Evolutionary conservation across 1,140 invertebrate genomes (phyloP), one percentile per base, ranked within the genome.

Genomic region (Whitmania pigra): DNA sequence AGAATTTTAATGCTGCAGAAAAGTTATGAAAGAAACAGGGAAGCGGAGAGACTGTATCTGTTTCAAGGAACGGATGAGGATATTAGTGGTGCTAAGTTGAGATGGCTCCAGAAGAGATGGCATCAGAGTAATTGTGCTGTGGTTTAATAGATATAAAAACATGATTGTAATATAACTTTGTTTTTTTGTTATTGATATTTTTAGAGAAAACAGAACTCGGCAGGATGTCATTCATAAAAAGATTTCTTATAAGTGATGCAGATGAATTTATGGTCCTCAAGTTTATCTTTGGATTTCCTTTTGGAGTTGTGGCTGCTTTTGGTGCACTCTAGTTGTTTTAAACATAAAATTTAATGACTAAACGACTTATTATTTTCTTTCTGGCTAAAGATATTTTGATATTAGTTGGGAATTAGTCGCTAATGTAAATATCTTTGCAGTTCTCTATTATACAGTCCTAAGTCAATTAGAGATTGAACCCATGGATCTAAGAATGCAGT

Each of bases 401-500:
- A 63, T 63, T 63, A 31, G 18, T 63, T 63, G 11, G 11, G 22
- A 25, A 31, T 11, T 63, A 0, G 20, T 6, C 2, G 11, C 29
- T 7, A 63, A 25, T 63, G 11, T 31, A 15, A 63, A 22, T 17
- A 63, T 63, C 29, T 3, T 31, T 25, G 9, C 57, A 63, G 57
- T 63, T 13, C 29, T 63, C 0, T 63, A 63, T 31, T 63, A 63
- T 20, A 31, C 57, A 22, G 22, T 22, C 18, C 57, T 63, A 18
- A 25, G 22, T 31, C 57, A 63, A 25, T 13, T 63, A 13, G 57
- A 63, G 29, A 13, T 63, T 63, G 43, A 73, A 20, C 76, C 74
- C 4, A 74, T 78, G 66, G 29, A 73, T 4, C 20, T 79, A 57
- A 63, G 57, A 31, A 72, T 73, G 0, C 70, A 72, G 20, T 49